phyloP scores from a whole-genome alignment of 53 echinoderm and acorn worm genomes.

The Glandiceps talaboti region DNA sequence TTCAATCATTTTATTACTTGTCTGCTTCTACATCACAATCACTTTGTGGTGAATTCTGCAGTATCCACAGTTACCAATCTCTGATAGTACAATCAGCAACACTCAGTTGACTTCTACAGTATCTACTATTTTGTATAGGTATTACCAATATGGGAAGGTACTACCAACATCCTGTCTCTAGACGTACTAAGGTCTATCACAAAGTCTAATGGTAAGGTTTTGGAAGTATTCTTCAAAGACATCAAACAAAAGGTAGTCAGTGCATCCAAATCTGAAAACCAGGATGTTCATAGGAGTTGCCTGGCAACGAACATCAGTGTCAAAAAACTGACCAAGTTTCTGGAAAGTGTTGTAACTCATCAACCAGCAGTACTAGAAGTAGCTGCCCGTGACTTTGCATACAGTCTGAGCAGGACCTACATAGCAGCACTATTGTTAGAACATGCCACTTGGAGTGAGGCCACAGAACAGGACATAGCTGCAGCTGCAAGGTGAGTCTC shows the following conservation, averaged over 20 bases:
- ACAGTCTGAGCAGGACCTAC: constrained; percentile 62
- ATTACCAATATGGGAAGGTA: constrained; percentile 89
- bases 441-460: constrained; percentile 63
- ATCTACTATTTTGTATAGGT: too few relatives aligned
- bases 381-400: constrained; percentile 82
- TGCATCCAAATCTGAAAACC: not conserved
- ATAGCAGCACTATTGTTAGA: constrained; percentile 63
- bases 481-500: constrained; percentile 49
- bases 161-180: constrained; percentile 81
- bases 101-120: too few relatives aligned
- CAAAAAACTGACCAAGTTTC: constrained; percentile 14
- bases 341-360: constrained; percentile 16
- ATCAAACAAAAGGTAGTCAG: constrained; percentile 14
- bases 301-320: not conserved
- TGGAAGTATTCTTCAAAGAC: constrained; percentile 46
- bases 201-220: constrained; percentile 47
- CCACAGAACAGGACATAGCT: constrained; percentile 31
- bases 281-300: not conserved
- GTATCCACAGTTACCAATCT: too few relatives aligned
- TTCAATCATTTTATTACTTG: too few relatives aligned
- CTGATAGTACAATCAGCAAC: too few relatives aligned
- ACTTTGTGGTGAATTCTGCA: too few relatives aligned
- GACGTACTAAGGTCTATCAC: constrained; percentile 73
- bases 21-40: too few relatives aligned
- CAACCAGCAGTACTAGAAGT: constrained; percentile 44